phyloP scores from a whole-genome alignment of 1,140 invertebrate genomes.

The Leptopilina clavipes region DNA sequence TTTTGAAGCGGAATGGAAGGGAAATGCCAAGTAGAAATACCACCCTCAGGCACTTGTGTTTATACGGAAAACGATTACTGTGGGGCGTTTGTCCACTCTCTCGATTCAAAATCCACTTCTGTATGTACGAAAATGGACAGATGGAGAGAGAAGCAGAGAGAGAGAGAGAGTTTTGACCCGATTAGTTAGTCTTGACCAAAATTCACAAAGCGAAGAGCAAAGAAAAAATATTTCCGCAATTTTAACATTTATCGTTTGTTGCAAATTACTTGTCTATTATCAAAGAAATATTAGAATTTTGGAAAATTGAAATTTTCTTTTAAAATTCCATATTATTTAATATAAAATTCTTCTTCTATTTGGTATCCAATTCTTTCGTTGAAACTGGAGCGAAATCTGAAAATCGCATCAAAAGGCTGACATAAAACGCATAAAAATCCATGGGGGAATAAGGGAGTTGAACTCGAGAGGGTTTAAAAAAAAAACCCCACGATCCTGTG shows the following conservation, averaged over 20 bases:
- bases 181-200: conserved; percentile 15
- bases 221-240: too few species aligned
- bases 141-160: neutral
- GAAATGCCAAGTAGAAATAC: conserved; percentile 48
- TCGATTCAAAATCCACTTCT: conserved; percentile 24
- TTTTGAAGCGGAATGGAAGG: conserved; percentile 44
- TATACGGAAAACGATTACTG: conserved; percentile 27
- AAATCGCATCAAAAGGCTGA: conserved; percentile 6
- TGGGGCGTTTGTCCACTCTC: conserved; percentile 24
- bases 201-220: conserved; percentile 23
- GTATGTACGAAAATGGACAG: neutral
- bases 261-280: too few species aligned
- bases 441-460: conserved; percentile 49
- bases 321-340: neutral
- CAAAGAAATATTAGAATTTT: too few species aligned
- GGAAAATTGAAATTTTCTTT: too few species aligned
- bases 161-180: neutral
- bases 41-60: conserved; percentile 43
- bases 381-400: conserved; percentile 29
- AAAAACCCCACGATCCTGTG: conserved; percentile 44
- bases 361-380: too few species aligned
- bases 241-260: too few species aligned
- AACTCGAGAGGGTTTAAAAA: conserved; percentile 49
- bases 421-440: conserved; percentile 48
- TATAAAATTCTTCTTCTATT: neutral